Conservation (phyloP, 1,140 invertebrate species). For the Cherax quadricarinatus region DNA sequence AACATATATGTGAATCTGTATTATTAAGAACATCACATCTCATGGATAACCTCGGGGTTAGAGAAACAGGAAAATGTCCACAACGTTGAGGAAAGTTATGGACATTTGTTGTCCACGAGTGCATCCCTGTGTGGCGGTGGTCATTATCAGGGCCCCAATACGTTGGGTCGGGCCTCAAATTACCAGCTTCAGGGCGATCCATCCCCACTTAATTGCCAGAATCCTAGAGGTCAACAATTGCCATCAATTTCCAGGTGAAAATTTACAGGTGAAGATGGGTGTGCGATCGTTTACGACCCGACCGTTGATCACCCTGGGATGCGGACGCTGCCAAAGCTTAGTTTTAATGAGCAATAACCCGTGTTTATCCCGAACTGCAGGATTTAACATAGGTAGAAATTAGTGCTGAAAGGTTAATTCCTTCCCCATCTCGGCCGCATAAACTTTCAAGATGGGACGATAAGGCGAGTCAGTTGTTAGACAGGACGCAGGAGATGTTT, state of each 20-base stretch:
- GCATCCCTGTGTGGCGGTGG: not conserved
- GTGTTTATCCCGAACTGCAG: constrained; percentile 4
- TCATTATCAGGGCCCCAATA: not conserved
- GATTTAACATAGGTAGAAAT: not conserved
- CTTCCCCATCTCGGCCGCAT: not conserved
- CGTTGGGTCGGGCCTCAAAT: not conserved
- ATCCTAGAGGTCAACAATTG: constrained; percentile 14
- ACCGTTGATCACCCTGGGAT: not conserved
- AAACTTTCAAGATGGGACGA: not conserved
- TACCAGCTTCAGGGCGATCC: constrained; percentile 8
- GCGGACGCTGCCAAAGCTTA: not conserved
- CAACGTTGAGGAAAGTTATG: constrained; percentile 12
- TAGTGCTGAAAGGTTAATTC: constrained; percentile 5
- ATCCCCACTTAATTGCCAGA: constrained; percentile 8
- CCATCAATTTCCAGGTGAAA: constrained; percentile 20
- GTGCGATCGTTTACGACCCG: not conserved
- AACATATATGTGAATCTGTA: not conserved
- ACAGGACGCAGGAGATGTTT: not conserved
- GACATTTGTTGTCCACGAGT: not conserved
- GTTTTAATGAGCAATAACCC: not conserved
- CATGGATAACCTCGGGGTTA: not conserved
- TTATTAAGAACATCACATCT: not conserved
- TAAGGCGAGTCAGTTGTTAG: not conserved
- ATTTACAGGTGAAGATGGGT: not conserved
- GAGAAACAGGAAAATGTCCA: not conserved